phyloP scores from a whole-genome alignment of 2,888 invertebrate genomes.

The Catocala fraxini region DNA sequence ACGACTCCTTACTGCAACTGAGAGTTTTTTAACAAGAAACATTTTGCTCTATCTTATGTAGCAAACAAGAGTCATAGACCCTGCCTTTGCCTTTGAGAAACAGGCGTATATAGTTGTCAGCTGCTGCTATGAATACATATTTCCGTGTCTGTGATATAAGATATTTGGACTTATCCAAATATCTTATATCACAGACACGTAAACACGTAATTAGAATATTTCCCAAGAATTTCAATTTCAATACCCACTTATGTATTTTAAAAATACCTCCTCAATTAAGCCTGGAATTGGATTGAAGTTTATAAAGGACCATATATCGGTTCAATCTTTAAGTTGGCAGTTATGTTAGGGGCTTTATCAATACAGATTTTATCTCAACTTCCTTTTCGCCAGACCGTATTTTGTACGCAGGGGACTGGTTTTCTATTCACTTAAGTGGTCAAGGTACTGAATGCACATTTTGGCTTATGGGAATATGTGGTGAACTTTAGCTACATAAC shows the following conservation, averaged over 20 bases:
- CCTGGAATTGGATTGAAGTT: background rate
- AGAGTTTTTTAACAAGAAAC: no score
- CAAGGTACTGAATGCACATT: conserved; percentile 5
- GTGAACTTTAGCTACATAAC: no score
- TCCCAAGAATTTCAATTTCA: background rate
- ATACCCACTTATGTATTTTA: background rate
- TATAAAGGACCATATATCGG: conserved; percentile 36
- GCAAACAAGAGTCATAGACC: no score
- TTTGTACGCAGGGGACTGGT: conserved; percentile 24
- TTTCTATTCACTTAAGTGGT: conserved; percentile 4
- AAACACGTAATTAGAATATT: background rate
- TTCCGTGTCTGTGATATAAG: no score
- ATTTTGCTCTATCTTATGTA: no score
- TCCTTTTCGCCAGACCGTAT: conserved; percentile 36
- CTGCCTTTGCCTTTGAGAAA: no score
- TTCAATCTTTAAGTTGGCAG: conserved; percentile 45
- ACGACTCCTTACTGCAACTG: no score
- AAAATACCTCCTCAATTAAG: background rate
- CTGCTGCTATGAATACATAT: no score
- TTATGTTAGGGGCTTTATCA: conserved; percentile 39
- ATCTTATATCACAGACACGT: no score
- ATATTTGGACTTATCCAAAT: no score
- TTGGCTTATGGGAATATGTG: background rate
- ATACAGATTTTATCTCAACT: conserved; percentile 51
- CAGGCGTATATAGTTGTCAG: no score